Conservation (phyloP, 2,797 vertebrate species). For the Gobionotothen gibberifrons region DNA sequence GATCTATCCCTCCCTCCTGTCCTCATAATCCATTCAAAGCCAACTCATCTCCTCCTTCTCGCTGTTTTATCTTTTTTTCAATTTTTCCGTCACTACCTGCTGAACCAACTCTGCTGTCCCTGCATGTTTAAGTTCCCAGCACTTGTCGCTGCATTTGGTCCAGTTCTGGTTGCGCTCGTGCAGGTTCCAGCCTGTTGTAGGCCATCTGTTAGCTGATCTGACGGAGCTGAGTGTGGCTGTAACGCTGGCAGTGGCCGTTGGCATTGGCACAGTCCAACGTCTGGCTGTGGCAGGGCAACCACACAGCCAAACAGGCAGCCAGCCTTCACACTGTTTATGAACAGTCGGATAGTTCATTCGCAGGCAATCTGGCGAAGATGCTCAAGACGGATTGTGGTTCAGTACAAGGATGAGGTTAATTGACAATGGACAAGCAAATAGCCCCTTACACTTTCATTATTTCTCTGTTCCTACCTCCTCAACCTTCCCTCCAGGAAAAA, state of each 20-base stretch:
- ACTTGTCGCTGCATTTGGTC: slow-evolving; percentile 54
- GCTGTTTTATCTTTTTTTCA: slow-evolving; percentile 11
- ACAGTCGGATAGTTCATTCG: slow-evolving; percentile 71
- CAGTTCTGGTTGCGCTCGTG: slow-evolving; percentile 29
- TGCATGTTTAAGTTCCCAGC: slow-evolving; percentile 53
- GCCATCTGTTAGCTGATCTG: slow-evolving; percentile 76
- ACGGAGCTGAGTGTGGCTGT: slow-evolving; percentile 53
- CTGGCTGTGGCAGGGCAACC: slow-evolving; percentile 51
- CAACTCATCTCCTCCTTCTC: background rate
- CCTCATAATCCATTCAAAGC: slow-evolving; percentile 29
- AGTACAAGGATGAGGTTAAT: slow-evolving; percentile 39
- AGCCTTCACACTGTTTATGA: slow-evolving; percentile 66
- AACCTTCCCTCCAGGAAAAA: slow-evolving; percentile 13
- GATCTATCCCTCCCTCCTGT: background rate
- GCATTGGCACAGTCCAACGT: slow-evolving; percentile 49
- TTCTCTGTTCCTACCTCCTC: slow-evolving; percentile 12
- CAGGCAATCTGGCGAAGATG: slow-evolving; percentile 51
- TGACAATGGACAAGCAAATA: slow-evolving; percentile 18
- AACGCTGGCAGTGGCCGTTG: slow-evolving; percentile 65
- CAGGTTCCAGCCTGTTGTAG: slow-evolving; percentile 58
- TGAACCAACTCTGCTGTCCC: slow-evolving; percentile 31
- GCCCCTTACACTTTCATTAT: background rate
- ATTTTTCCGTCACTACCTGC: slow-evolving; percentile 29
- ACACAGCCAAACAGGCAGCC: slow-evolving; percentile 56
- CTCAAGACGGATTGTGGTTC: slow-evolving; percentile 47